Evolutionary conservation across 2,113 vertebrate species (phyloP), one percentile per base, ranked within the genome.

Genomic region (Todiramphus chloris): DNA sequence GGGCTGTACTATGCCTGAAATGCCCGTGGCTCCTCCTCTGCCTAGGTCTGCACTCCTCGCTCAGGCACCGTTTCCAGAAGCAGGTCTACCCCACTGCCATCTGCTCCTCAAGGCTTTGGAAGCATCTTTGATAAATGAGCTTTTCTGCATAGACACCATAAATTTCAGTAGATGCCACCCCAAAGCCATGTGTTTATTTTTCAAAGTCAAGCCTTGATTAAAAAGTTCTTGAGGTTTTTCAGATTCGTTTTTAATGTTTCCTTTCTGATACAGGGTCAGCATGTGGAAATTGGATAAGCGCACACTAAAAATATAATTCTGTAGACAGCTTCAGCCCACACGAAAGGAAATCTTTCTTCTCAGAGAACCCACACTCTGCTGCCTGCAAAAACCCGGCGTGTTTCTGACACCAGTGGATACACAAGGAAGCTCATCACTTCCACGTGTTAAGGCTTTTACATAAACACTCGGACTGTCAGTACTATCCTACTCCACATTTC

Each of bases 271-370:
- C n/a, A 21, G 92, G 95, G 96, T 96, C 94, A 86, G 90, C 74
- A 67, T 73, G 88, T 73, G 83, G 89, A 96, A 96, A 95, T 17
- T 7, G 90, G 96, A 94, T 89, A 90, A 95, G 78, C 39, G 1
- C 20, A 10, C 58, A 21, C 90, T 96, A 96, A 97, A 96, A 97
- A 97, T 96, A 91, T 1, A 11, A 11, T 62, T 96, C 83, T 55
- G 92, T 10, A 94, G 94, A 95, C 90, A 97, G 91, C 86, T 96
- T 67, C 87, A 87, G 83, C 93, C 93, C 93, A 96, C 96, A 91
- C 88, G 16, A 96, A 91, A 96, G 87, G 96, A 97, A 97, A 95
- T 88, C 86, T 94, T 96, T n/a, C 89, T 64, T 76, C 90, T 91
- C 8, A 1, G 53, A 78, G 80, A 95, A 41, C 81, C 76, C 89